phyloP scores from a whole-genome alignment of 1,140 invertebrate genomes.

The Achroia grisella region DNA sequence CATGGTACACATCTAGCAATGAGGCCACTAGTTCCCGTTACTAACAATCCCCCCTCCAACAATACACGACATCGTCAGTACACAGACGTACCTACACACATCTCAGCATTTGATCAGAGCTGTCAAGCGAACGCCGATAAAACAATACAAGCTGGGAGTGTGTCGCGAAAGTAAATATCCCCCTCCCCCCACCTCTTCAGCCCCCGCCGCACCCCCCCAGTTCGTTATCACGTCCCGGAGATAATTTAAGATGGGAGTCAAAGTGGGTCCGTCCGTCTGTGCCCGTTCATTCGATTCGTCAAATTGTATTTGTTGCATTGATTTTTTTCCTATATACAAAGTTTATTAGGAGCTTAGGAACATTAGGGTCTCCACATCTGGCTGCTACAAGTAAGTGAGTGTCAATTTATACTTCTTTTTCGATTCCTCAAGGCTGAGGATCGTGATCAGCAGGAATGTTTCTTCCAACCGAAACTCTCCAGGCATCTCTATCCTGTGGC shows the following conservation, averaged over 20 bases:
- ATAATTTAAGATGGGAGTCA: conserved; percentile 60
- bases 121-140: conserved; percentile 7
- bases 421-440: too few species aligned
- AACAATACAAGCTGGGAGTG: conserved; percentile 23
- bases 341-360: too few species aligned
- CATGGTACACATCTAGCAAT: too few species aligned
- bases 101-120: neutral
- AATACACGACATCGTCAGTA: too few species aligned
- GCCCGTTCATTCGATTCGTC: conserved; percentile 23
- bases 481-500: too few species aligned
- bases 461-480: too few species aligned
- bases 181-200: conserved; percentile 7
- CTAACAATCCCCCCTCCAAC: too few species aligned
- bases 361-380: too few species aligned
- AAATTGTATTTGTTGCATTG: conserved; percentile 2
- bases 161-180: conserved; percentile 42
- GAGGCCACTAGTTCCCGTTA: too few species aligned
- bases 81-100: neutral
- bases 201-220: conserved; percentile 7
- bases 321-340: neutral
- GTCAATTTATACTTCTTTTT: too few species aligned
- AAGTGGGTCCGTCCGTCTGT: conserved; percentile 31
- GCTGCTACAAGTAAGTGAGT: too few species aligned
- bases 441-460: too few species aligned
- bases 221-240: conserved; percentile 62